A percentile compares a stretch with the other conserved stretches of the same genome.
phyloP scores from a whole-genome alignment of 2,797 vertebrate genomes.

The Pseudopleuronectes americanus region DNA sequence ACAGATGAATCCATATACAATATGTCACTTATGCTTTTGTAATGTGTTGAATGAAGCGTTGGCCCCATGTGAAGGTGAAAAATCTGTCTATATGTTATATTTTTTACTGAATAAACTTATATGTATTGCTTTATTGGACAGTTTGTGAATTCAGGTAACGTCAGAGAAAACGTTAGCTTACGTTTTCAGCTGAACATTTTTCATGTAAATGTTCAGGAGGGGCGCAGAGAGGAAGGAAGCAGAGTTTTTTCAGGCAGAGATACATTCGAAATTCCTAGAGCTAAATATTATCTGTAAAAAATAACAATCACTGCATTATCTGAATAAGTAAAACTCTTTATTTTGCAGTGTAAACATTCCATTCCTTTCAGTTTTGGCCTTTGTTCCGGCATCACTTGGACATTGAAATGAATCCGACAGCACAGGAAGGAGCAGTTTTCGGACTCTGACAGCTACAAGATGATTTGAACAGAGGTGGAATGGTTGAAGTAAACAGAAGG shows the following conservation, averaged over 20 bases:
- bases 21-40: conserved; percentile 34
- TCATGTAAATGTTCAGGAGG: not conserved
- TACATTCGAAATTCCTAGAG: not conserved
- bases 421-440: conserved; percentile 14
- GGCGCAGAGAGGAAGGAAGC: not conserved
- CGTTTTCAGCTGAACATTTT: not conserved
- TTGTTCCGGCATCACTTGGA: conserved; percentile 5
- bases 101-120: not conserved
- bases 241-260: not conserved
- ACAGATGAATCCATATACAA: conserved; percentile 51
- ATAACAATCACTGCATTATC: not conserved
- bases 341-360: conserved; percentile 9
- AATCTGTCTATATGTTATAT: not conserved
- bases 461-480: conserved; percentile 4
- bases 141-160: not conserved
- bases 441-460: conserved; percentile 2
- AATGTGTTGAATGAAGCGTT: conserved; percentile 16
- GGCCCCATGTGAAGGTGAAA: conserved; percentile 9
- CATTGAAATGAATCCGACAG: conserved; percentile 22
- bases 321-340: conserved; percentile 6
- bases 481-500: not conserved
- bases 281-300: conserved; percentile 17
- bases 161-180: not conserved
- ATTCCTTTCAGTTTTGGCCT: conserved; percentile 5
- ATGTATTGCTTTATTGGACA: not conserved